Evolutionary conservation across 2,888 invertebrate genomes (phyloP).

Genomic region (Pterobdella sp.): DNA sequence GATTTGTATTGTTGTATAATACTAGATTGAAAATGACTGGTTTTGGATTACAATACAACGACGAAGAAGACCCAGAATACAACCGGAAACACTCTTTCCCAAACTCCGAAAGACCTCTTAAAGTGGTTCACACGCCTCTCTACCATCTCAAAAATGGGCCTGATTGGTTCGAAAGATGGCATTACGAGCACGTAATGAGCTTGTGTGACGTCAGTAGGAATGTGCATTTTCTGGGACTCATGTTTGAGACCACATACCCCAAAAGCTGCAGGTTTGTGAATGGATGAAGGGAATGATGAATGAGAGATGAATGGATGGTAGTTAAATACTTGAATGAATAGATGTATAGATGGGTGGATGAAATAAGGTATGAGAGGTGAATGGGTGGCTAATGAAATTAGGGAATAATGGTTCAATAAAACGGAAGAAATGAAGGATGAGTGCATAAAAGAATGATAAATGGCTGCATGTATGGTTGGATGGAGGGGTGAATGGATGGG

Average conservation of each 20-base stretch:
- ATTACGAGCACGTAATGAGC: background rate
- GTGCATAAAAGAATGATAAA: background rate
- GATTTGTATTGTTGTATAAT: too few species aligned
- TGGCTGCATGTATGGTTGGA: too few species aligned
- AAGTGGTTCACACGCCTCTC: background rate
- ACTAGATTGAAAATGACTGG: conserved; percentile 11
- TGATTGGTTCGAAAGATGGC: conserved; percentile 21
- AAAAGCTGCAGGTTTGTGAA: conserved; percentile 3
- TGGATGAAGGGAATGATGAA: background rate
- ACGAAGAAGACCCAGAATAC: conserved; percentile 4
- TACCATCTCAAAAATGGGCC: background rate
- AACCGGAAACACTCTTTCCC: background rate
- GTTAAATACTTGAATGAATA: background rate
- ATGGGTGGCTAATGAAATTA: too few species aligned
- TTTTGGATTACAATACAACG: conserved; percentile 10
- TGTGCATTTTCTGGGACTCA: conserved; percentile 18
- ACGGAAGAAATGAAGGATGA: background rate
- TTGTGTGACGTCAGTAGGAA: conserved; percentile 19
- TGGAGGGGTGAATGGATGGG: background rate
- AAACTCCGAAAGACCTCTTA: background rate
- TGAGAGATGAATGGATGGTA: background rate
- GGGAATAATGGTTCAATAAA: background rate
- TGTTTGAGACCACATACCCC: conserved; percentile 21
- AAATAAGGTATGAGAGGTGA: too few species aligned
- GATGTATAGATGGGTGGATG: too few species aligned